Evolutionary conservation across 1,140 invertebrate species (phyloP), one percentile per base, ranked within the genome.

Genomic region (Augochlora pura): DNA sequence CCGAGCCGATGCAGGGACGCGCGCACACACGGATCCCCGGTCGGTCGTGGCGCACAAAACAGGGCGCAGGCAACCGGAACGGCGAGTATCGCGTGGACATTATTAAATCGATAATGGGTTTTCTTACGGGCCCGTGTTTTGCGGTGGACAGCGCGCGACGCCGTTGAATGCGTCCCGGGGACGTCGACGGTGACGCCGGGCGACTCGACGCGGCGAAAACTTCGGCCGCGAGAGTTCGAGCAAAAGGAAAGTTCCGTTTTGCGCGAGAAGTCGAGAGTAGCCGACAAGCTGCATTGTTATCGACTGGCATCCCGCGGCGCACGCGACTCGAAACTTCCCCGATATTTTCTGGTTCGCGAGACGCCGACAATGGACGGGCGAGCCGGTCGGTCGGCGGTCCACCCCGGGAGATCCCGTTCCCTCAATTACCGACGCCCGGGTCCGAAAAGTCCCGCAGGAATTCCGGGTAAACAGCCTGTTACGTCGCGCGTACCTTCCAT

Each of bases 311-410:
- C 62, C 69, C 59, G 57, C 27, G 66, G 59, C 23, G 39, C 72
- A 60, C 69, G 25, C 69, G 62, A 38, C 65, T 60, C 49, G 23
- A 49, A 86, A 86, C 66, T 85, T 86, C 16, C 6, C 14, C 67
- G 39, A 86, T 85, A 86, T 82, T 82, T 85, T 68, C 78, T 21
- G 62, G 62, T 54, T 57, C 5, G 6, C 32, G n/a, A 71, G 54
- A 64, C 68, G 62, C 64, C 42, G 32, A 72, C 76, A 71, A 78
- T 71, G 46, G 42, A 39, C 75, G 57, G 57, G 21, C 14, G 49
- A 6, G 49, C 49, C 18, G 12, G 18, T n/a, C n/a, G 27, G 57
- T 16, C 49, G 66, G 7, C 49, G 57, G 14, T 25, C 21, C 75
- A 67, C 46, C 23, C 18, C 67, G 46, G 75, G 60, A 42, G 23